Percentiles rank a stretch among this genome's conserved stretches.
phyloP scores from a whole-genome alignment of 2,888 invertebrate genomes.

The Notodonta ziczac region DNA sequence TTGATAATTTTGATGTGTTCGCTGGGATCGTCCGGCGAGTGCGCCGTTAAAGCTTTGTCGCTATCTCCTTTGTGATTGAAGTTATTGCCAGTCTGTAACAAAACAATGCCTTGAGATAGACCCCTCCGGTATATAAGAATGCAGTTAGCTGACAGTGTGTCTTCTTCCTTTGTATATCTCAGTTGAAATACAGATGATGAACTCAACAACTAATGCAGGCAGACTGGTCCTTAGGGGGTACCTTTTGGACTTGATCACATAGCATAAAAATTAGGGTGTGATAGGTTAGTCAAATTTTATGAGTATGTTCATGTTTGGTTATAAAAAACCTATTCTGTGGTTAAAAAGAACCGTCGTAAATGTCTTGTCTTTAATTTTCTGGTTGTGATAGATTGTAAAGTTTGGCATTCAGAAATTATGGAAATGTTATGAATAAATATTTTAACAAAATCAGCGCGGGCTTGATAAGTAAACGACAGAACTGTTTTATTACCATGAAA shows the following conservation, averaged over 20 bases:
- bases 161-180: too few relatives aligned
- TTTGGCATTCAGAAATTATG: background rate
- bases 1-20: constrained; percentile 96
- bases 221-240: too few relatives aligned
- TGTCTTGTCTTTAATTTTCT: background rate
- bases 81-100: constrained; percentile 68
- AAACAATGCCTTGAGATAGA: constrained; percentile 2
- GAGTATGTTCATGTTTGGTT: too few relatives aligned
- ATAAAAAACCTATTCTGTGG: too few relatives aligned
- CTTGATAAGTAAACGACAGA: background rate
- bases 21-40: constrained; percentile 79
- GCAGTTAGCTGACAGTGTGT: too few relatives aligned
- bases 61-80: constrained; percentile 65
- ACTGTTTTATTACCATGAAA: background rate
- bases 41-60: constrained; percentile 60
- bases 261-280: too few relatives aligned
- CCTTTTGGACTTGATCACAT: too few relatives aligned
- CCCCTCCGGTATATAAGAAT: too few relatives aligned
- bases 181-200: too few relatives aligned
- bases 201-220: too few relatives aligned
- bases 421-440: background rate
- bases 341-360: too few relatives aligned
- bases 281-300: too few relatives aligned
- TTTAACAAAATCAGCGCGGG: background rate
- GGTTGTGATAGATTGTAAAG: background rate